These are phyloP conservation scores for Solenopsis invicta DNA, from an alignment of 1,140 invertebrate species.

Conservation along the genomic window DNA sequence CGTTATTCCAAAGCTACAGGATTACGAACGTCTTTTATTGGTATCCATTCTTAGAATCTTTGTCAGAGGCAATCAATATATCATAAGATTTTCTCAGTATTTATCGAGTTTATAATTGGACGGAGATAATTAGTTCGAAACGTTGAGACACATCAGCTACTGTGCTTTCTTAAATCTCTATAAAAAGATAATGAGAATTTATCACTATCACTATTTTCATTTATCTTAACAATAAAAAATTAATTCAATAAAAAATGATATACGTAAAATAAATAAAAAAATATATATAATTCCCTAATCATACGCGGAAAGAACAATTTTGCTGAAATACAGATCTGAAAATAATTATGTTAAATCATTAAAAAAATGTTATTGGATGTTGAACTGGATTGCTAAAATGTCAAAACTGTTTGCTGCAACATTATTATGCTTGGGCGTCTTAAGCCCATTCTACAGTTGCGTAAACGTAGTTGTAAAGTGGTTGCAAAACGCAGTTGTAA, in stretches of 20 bases:
- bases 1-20: neutral
- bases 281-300: no score
- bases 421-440: no score
- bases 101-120: constrained; percentile 41
- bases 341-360: no score
- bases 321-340: no score
- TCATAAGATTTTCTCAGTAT: constrained; percentile 24
- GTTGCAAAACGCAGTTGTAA: no score
- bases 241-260: neutral
- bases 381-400: no score
- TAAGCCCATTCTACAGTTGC: no score
- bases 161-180: neutral
- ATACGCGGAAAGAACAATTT: no score
- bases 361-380: no score
- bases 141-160: neutral
- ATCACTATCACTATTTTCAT: neutral
- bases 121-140: constrained; percentile 23
- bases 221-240: neutral
- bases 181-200: constrained; percentile 5
- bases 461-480: no score
- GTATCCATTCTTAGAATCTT: constrained; percentile 4
- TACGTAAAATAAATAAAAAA: neutral
- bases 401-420: no score
- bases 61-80: neutral
- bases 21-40: neutral